Percentiles rank a stretch among this genome's conserved stretches.
phyloP scores from a whole-genome alignment of 2,888 invertebrate genomes.

The Eretmocerus hayati region DNA sequence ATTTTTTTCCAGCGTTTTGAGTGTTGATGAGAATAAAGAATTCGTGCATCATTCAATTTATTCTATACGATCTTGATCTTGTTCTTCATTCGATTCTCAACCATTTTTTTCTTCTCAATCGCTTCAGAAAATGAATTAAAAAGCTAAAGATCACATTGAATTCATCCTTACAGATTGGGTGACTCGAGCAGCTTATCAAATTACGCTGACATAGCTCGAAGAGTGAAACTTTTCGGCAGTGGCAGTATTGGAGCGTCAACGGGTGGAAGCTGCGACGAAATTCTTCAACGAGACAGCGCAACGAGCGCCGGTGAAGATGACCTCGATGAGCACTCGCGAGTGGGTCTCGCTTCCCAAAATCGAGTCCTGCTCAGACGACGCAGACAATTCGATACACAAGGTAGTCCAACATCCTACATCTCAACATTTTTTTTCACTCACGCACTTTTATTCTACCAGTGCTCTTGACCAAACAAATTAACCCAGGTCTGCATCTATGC shows the following conservation, averaged over 20 bases:
- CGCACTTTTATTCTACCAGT: not conserved
- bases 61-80: too few relatives aligned
- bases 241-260: too few relatives aligned
- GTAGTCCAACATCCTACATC: too few relatives aligned
- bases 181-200: conserved; percentile 34
- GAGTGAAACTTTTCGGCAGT: conserved; percentile 40
- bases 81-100: too few relatives aligned
- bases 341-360: conserved; percentile 35
- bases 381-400: conserved; percentile 43
- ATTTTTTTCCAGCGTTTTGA: too few relatives aligned
- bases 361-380: conserved; percentile 41
- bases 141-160: not conserved
- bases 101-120: too few relatives aligned
- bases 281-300: conserved; percentile 43
- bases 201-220: conserved; percentile 38
- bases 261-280: conserved; percentile 38
- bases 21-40: too few relatives aligned
- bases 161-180: conserved; percentile 27
- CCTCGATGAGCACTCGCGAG: conserved; percentile 32
- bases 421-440: too few relatives aligned
- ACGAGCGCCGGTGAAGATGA: conserved; percentile 45
- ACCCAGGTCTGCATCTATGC: not conserved
- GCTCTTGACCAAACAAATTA: not conserved
- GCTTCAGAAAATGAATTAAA: not conserved
- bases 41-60: too few relatives aligned